Evolutionary conservation across 2,113 vertebrate genomes (phyloP).

Genomic region (Peromyscus leucopus): DNA sequence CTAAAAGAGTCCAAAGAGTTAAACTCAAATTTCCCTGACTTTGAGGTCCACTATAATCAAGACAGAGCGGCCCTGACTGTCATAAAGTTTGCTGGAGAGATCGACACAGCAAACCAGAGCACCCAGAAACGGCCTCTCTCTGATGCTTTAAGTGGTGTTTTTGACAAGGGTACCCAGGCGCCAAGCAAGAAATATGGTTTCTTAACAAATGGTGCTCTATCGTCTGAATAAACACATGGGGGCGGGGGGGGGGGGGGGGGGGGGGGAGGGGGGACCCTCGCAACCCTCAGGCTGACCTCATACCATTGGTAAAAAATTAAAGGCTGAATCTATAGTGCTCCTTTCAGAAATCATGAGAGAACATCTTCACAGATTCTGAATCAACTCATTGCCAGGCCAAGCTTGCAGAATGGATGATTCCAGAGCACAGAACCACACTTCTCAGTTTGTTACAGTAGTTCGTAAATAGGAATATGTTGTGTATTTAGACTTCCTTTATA

Average conservation of each 20-base stretch:
- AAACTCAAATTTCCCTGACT: background rate
- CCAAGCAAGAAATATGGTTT: background rate
- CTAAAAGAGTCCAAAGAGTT: background rate
- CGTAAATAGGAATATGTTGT: background rate
- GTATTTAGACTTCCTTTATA: background rate
- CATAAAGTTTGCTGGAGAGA: background rate
- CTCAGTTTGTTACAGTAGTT: background rate
- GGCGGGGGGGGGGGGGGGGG: accelerated
- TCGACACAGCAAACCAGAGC: background rate
- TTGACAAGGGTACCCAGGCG: background rate
- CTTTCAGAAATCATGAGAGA: background rate
- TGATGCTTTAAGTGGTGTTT: background rate
- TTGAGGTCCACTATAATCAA: background rate
- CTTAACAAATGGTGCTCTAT: background rate
- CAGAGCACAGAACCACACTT: background rate
- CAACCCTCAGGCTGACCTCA: background rate
- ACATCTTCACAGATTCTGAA: background rate
- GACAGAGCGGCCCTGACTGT: background rate
- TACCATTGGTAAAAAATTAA: background rate
- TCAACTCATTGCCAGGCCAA: background rate
- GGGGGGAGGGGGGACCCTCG: accelerated
- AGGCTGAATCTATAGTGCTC: background rate
- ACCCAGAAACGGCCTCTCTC: background rate
- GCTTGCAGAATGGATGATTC: background rate
- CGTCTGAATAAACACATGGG: background rate